Base-by-base conservation (phyloP, 2,797 vertebrate genomes). In the Stomatorhinus walkeri region DNA sequence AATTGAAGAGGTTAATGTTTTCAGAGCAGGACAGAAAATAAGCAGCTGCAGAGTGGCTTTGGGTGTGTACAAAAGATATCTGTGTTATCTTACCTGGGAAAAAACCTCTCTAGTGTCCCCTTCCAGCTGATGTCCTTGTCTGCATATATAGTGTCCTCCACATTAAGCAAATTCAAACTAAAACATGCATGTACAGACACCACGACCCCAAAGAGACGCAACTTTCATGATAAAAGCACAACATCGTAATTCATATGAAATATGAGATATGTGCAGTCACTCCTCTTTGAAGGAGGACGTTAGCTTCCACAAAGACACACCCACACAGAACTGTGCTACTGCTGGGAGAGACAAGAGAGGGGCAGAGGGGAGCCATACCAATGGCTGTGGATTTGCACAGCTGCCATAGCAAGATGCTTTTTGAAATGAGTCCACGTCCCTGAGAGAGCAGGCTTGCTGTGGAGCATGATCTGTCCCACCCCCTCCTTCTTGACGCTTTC, bases 361-460 rank as follows among this genome's bases (percentile, higher is more conserved):
- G 87, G 19, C 59, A 43, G 46, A 76, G 64, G 52, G 76, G 87
- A 24, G 88, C 85, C 85, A 87, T 85, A 72, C 49, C 72, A 84
- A 86, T 91, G 76, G 32, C 90, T 68, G 90, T 43, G 89, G 85
- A 86, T 90, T 1, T 4, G 90, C 91, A 92, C 54, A 91, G 94
- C 94, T 94, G 94, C 93, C 90, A 90, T 91, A 93, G 92, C 89
- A 92, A 94, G 92, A 94, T 91, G 92, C 91, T 94, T 92, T 92
- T 91, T 94, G 91, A 94, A 95, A 96, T 95, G 93, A 95, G 94
- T 95, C 95, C 95, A 95, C 95, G 94, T 95, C 94, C 94, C 95
- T 43, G 10, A 9, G 84, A 86, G 88, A 51, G 28, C 28, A 76
- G 10, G 36, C 24, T 49, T 40, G 88, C 64, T n/a, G 61, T 54